Conservation (phyloP, 2,113 vertebrate genomes). For the Erinaceus europaeus region DNA sequence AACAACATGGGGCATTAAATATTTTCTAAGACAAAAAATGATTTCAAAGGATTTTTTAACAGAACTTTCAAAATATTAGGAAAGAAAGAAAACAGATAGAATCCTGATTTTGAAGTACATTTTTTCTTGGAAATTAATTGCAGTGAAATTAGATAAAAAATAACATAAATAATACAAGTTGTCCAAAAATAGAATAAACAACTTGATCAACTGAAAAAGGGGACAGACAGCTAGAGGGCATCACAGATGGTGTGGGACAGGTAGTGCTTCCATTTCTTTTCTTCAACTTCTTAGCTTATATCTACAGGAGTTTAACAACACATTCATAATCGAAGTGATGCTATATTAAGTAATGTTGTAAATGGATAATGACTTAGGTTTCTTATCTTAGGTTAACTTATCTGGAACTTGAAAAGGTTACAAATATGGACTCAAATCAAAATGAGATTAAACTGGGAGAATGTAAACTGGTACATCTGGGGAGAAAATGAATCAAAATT, state of each 20-base stretch:
- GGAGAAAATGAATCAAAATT: constrained; percentile 58
- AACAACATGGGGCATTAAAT: background rate
- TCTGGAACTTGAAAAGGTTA: constrained; percentile 73
- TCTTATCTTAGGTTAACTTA: constrained; percentile 68
- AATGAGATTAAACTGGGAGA: constrained; percentile 68
- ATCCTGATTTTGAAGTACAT: constrained; percentile 7
- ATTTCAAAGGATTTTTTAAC: background rate
- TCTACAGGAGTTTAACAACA: constrained; percentile 43
- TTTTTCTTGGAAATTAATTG: constrained; percentile 20
- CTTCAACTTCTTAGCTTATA: constrained; percentile 42
- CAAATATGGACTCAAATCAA: constrained; percentile 74
- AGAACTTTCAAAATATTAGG: background rate
- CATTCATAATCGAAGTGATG: constrained; percentile 57
- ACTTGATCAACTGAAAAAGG: constrained; percentile 7
- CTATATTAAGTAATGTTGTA: constrained; percentile 58
- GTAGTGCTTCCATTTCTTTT: background rate
- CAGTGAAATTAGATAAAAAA: background rate
- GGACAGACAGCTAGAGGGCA: background rate
- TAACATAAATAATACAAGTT: constrained; percentile 33
- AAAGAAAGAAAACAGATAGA: background rate
- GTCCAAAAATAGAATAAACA: background rate
- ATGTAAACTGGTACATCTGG: constrained; percentile 65
- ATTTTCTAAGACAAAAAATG: background rate
- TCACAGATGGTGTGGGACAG: background rate
- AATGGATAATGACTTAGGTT: constrained; percentile 70